A percentile compares a stretch with the other conserved stretches of the same genome.
Evolutionary conservation across 2,888 invertebrate species (phyloP).

Genomic region (Cantharis lateralis): DNA sequence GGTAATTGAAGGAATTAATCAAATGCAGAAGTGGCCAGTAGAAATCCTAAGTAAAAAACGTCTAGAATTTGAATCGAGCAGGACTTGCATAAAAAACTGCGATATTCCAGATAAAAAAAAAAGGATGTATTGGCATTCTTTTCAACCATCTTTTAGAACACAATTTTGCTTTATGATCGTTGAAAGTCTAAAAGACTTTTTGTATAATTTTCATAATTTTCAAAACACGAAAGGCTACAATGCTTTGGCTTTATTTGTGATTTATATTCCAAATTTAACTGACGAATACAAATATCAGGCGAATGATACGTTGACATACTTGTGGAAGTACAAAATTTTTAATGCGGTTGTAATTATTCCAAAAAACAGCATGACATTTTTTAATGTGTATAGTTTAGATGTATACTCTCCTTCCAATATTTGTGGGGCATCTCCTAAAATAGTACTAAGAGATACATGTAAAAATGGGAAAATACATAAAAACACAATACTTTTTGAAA

Average conservation of each 20-base stretch:
- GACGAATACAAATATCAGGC: slow-evolving; percentile 10
- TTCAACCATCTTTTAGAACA: slow-evolving; percentile 16
- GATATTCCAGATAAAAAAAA: not conserved
- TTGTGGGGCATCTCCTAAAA: slow-evolving; percentile 23
- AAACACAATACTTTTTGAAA: slow-evolving; percentile 9
- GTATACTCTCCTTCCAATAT: slow-evolving; percentile 8
- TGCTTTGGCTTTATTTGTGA: slow-evolving; percentile 23
- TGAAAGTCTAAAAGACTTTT: slow-evolving; percentile 25
- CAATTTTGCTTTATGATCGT: slow-evolving; percentile 26
- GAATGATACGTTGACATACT: slow-evolving; percentile 17
- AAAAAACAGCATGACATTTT: slow-evolving; percentile 12
- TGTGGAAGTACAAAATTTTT: slow-evolving; percentile 28
- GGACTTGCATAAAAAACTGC: slow-evolving; percentile 9
- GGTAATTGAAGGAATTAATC: slow-evolving; percentile 5
- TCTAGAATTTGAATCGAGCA: slow-evolving; percentile 15
- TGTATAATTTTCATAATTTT: slow-evolving; percentile 1
- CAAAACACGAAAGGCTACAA: slow-evolving; percentile 21
- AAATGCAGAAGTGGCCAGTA: slow-evolving; percentile 8
- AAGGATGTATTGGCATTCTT: slow-evolving; percentile 10
- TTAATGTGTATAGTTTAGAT: slow-evolving; percentile 32
- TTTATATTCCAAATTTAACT: slow-evolving; percentile 10
- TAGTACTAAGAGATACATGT: slow-evolving; percentile 24
- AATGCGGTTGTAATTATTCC: slow-evolving; percentile 29
- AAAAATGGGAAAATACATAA: slow-evolving; percentile 20
- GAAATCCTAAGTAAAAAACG: slow-evolving; percentile 13